A percentile compares a stretch with the other conserved stretches of the same genome.
phyloP scores from a whole-genome alignment of 2,113 vertebrate genomes.

The Cottus gobio region DNA sequence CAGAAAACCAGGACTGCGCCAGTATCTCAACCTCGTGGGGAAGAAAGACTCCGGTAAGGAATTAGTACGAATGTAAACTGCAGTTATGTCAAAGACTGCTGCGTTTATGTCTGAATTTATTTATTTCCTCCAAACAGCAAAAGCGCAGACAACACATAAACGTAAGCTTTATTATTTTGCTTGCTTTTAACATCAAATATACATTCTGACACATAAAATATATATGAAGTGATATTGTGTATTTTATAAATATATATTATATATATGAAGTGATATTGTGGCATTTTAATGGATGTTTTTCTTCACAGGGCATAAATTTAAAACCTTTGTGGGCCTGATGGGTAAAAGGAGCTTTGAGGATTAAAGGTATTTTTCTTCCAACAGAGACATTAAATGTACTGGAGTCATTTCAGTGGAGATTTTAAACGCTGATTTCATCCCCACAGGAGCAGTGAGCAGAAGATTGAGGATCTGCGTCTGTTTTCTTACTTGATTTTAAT shows the following conservation, averaged over 20 bases:
- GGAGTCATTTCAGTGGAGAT: neutral
- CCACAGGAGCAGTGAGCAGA: constrained; percentile 42
- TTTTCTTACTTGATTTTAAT: neutral
- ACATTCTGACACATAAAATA: neutral
- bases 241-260: neutral
- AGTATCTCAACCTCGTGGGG: constrained; percentile 83
- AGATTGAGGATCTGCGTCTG: neutral
- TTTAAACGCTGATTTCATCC: constrained; percentile 34
- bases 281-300: neutral
- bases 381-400: neutral
- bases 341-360: constrained; percentile 88
- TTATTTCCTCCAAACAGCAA: constrained; percentile 76
- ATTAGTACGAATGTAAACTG: no score
- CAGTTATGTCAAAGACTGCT: neutral
- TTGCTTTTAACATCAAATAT: neutral
- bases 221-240: no score
- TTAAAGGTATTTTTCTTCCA: constrained; percentile 80
- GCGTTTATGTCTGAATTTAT: neutral
- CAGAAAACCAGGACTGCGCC: constrained; percentile 85
- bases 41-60: constrained; percentile 86
- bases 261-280: neutral
- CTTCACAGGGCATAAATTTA: constrained; percentile 88
- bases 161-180: constrained; percentile 77
- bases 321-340: constrained; percentile 94
- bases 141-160: constrained; percentile 85